These are phyloP conservation scores for Steinernema khuongi DNA, from an alignment of 1,140 invertebrate species.

Conservation along the genomic window DNA sequence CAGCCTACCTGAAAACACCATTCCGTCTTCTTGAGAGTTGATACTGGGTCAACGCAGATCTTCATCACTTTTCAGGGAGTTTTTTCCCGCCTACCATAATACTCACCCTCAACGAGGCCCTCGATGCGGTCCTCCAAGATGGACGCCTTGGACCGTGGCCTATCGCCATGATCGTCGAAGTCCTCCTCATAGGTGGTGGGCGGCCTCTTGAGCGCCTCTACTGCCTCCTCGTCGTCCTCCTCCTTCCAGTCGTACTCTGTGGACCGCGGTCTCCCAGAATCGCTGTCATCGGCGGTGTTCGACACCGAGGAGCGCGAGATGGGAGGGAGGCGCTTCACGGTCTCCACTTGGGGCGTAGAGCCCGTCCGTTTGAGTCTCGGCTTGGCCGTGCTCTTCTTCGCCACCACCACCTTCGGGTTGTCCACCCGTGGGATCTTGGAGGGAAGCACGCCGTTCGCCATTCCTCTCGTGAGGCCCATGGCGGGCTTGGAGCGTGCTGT, in stretches of 20 bases:
- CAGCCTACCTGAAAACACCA: background rate
- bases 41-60: too few species aligned
- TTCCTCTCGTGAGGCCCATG: background rate
- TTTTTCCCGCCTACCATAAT: background rate
- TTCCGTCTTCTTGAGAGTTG: too few species aligned
- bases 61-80: too few species aligned
- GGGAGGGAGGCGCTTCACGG: background rate
- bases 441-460: background rate
- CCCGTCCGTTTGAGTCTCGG: background rate
- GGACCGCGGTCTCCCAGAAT: conserved; percentile 1
- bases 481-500: background rate
- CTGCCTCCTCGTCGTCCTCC: background rate
- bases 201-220: background rate
- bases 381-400: conserved; percentile 14
- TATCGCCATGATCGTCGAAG: background rate
- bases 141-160: background rate
- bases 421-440: background rate
- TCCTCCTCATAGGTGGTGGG: conserved; percentile 8
- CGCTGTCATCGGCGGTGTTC: conserved; percentile 6
- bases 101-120: background rate
- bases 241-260: conserved; percentile 8
- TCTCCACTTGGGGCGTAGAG: background rate
- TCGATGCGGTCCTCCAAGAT: background rate
- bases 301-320: background rate
- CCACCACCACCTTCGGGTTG: background rate